A percentile compares a stretch with the other conserved stretches of the same genome.
Conservation (phyloP, 2,113 vertebrate genomes). For the Chascanopsetta lugubris region DNA sequence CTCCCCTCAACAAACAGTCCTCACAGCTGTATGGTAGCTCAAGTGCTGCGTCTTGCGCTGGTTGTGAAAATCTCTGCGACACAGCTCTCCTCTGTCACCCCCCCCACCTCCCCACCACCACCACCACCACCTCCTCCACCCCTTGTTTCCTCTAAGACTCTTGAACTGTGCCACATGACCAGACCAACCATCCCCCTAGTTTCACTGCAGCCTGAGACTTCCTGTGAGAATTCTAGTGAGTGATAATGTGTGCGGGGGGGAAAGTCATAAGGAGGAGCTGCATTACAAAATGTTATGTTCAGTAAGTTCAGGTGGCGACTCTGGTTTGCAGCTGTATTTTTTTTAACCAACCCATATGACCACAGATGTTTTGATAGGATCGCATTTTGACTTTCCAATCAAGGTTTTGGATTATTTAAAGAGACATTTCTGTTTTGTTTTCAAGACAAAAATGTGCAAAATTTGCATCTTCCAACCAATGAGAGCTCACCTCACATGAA, state of each 20-base stretch:
- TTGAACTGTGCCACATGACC: constrained; percentile 67
- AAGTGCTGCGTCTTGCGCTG: constrained; percentile 42
- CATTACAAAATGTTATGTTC: not conserved
- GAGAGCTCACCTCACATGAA: constrained; percentile 1
- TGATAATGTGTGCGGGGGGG: constrained; percentile 8
- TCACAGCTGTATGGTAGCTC: constrained; percentile 40
- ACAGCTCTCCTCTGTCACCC: constrained; percentile 17
- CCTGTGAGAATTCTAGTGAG: constrained; percentile 56
- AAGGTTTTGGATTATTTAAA: not conserved
- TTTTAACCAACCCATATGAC: not conserved
- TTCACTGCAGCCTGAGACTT: constrained; percentile 61
- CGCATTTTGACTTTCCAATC: not conserved
- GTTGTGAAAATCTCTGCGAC: constrained; percentile 65
- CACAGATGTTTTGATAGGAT: not conserved
- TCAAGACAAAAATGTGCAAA: not conserved
- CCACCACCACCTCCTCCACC: constrained; percentile 16
- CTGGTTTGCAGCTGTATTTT: not conserved
- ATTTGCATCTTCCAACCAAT: constrained; percentile 15
- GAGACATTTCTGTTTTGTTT: not conserved
- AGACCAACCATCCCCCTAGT: constrained; percentile 56
- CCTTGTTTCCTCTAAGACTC: constrained; percentile 72
- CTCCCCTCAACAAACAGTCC: constrained; percentile 56
- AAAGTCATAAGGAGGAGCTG: not conserved
- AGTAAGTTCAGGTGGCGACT: not conserved
- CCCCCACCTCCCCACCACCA: constrained; percentile 4